phyloP scores from a whole-genome alignment of 2,113 vertebrate species.

The Columba livia region DNA sequence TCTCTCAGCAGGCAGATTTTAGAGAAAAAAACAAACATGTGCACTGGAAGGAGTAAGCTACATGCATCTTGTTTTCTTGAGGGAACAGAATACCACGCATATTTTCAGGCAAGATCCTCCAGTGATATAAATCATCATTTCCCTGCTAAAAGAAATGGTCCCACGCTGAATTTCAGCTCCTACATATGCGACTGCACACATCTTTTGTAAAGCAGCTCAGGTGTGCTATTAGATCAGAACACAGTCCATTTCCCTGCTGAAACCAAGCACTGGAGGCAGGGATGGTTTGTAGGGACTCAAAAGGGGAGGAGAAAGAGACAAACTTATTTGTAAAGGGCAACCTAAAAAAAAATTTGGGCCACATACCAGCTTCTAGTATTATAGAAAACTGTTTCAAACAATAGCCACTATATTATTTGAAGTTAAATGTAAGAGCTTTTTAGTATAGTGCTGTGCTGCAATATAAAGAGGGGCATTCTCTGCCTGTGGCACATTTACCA shows the following conservation, averaged over 20 bases:
- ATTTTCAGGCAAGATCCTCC: neutral
- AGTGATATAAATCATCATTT: neutral
- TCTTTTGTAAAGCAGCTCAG: neutral
- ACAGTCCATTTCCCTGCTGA: neutral
- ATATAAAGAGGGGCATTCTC: neutral
- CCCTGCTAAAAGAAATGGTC: neutral
- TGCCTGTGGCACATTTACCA: neutral
- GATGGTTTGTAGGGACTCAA: neutral
- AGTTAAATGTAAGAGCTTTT: neutral
- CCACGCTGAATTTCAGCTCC: neutral
- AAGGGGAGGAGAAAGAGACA: neutral
- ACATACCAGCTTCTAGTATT: neutral
- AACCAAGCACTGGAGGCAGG: neutral
- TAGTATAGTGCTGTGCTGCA: neutral
- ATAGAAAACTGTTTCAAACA: neutral
- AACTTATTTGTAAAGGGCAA: neutral
- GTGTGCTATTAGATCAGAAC: neutral
- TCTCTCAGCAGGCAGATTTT: neutral
- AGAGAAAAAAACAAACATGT: neutral
- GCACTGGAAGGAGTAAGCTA: neutral
- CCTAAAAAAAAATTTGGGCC: neutral
- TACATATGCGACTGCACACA: neutral
- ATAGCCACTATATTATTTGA: neutral
- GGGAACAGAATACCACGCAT: neutral
- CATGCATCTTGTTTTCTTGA: neutral